A percentile compares a stretch with the other conserved stretches of the same genome.
phyloP scores from a whole-genome alignment of 2,888 invertebrate species.

The Zaprionus lineosus region DNA sequence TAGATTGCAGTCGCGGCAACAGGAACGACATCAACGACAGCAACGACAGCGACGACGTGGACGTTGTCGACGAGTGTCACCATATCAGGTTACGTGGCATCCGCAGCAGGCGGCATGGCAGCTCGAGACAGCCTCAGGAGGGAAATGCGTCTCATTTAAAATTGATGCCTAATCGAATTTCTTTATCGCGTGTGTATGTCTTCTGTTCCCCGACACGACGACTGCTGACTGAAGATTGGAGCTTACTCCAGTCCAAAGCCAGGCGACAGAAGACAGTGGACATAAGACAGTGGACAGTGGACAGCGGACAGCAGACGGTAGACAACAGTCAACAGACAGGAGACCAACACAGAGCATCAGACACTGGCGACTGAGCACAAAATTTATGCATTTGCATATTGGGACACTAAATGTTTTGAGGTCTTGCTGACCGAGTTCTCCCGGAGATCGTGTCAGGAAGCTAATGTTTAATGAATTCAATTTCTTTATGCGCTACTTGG shows the following conservation, averaged over 20 bases:
- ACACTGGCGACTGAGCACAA: slow-evolving; percentile 19
- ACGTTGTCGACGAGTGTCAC: slow-evolving; percentile 69
- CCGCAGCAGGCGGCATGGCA: slow-evolving; percentile 53
- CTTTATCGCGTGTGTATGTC: slow-evolving; percentile 80
- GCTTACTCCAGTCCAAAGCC: too few species aligned
- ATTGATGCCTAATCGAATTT: slow-evolving; percentile 81
- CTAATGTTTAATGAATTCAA: slow-evolving; percentile 79
- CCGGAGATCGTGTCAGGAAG: slow-evolving; percentile 68
- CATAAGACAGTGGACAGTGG: too few species aligned
- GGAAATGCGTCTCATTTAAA: slow-evolving; percentile 76
- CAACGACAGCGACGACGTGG: slow-evolving; percentile 18
- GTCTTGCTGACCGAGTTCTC: slow-evolving; percentile 30
- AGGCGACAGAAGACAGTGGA: not conserved
- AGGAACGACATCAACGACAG: slow-evolving; percentile 34
- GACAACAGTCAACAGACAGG: not conserved
- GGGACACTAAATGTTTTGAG: slow-evolving; percentile 73
- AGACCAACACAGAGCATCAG: too few species aligned
- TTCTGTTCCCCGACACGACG: slow-evolving; percentile 50
- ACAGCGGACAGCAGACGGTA: not conserved
- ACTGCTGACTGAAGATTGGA: slow-evolving; percentile 14
- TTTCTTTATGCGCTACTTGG: slow-evolving; percentile 76
- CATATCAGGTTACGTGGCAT: slow-evolving; percentile 75
- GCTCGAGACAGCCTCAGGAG: slow-evolving; percentile 1
- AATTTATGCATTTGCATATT: slow-evolving; percentile 76
- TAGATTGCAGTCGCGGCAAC: slow-evolving; percentile 74